Evolutionary conservation across 1,140 invertebrate genomes (phyloP), one percentile per base, ranked within the genome.

Genomic region (Eumeta japonica): DNA sequence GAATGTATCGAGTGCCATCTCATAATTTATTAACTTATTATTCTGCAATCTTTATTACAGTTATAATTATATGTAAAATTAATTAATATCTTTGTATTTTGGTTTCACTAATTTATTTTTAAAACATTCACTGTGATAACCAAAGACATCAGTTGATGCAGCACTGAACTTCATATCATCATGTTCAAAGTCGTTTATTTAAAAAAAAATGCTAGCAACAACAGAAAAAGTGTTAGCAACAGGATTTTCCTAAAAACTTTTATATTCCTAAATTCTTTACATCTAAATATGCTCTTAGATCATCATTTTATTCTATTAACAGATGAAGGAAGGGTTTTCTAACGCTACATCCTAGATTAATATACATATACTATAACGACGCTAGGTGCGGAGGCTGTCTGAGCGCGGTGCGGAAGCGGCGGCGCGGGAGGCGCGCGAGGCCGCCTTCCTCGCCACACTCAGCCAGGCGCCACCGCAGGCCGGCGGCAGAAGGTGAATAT

Each of bases 381-480:
- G 12, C 13, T 31, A 84, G 81, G 85, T 90, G 24, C 79, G 88
- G 18, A 77, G 88, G 14, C 61, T 91, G 3, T 90, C 87, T 17
- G 88, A 91, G 51, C 79, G 87, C 36, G 86, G 85, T 10, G n/a
- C n/a, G n/a, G 86, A 88, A 56, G 79, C 83, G 10, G 82, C 79
- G 1, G 85, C 84, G 1, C 75, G 81, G 2, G 80, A 82, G 7
- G 81, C 85, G 0, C 79, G 81, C 16, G 87, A 91, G 58, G 82
- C 86, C 1, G 86, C 87, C 2, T 91, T 90, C 46, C 58, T 91
- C 36, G 87, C 88, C 11, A 91, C 88, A 0, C 67, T 91, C 1
- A 88, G 85, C 28, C 81, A 85, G 51, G 81, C 83, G 1, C 79
- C 82, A 13, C 86, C 87, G 1, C 81, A 83, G 28, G 78, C 87